phyloP scores from a whole-genome alignment of 2,888 invertebrate species.

The Drosophila austrosaltans region DNA sequence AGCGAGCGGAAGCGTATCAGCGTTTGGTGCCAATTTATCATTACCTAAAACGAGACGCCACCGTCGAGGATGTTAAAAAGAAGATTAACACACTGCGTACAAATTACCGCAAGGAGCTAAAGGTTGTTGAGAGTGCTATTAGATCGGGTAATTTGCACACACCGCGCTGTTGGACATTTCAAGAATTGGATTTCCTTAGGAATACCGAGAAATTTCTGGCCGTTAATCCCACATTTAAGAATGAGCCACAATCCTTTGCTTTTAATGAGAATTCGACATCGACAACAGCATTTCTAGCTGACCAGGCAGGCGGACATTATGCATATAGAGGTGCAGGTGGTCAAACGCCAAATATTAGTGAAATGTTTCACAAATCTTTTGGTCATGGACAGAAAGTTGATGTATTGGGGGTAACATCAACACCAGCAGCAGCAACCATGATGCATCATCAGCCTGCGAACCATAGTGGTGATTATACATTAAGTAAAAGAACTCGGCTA shows the following conservation, averaged over 20 bases:
- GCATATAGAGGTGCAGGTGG: constrained; percentile 46
- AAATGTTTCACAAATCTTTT: constrained; percentile 81
- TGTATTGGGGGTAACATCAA: constrained; percentile 55
- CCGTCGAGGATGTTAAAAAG: constrained; percentile 81
- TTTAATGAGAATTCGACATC: constrained; percentile 75
- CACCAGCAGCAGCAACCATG: constrained; percentile 22
- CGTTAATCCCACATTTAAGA: constrained; percentile 71
- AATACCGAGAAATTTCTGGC: constrained; percentile 81
- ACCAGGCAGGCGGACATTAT: constrained; percentile 58
- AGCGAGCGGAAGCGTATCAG: constrained; percentile 79
- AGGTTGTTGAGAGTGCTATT: constrained; percentile 78
- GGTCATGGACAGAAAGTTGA: constrained; percentile 69
- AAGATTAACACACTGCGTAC: constrained; percentile 82
- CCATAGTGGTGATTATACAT: constrained; percentile 32
- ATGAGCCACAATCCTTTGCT: constrained; percentile 58
- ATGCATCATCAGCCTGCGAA: constrained; percentile 50
- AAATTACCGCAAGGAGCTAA: constrained; percentile 81
- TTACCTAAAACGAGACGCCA: constrained; percentile 80
- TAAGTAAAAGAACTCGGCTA: constrained; percentile 1
- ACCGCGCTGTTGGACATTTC: constrained; percentile 81
- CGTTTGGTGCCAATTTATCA: constrained; percentile 79
- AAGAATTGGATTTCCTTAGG: constrained; percentile 79
- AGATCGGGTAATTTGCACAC: constrained; percentile 74
- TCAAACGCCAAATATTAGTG: constrained; percentile 75
- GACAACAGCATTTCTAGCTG: constrained; percentile 64